Base-by-base conservation (phyloP, 2,888 invertebrate species). In the Cephus nigrinus region DNA sequence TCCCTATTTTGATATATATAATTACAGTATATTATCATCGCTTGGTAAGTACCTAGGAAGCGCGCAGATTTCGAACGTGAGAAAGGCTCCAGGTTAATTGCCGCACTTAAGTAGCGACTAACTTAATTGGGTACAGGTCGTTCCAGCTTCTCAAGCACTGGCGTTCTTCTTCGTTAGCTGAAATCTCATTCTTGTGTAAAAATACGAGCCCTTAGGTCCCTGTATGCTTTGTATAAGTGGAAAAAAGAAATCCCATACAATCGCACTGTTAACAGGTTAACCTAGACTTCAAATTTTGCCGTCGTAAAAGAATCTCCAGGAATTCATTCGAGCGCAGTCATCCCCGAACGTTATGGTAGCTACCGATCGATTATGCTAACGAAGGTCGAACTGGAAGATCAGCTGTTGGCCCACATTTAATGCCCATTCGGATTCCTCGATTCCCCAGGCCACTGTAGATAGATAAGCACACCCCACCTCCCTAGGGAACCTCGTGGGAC, bases 331-430 rank as follows among this genome's bases (percentile, higher is more conserved):
- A 55, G 23, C 55, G 23, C 55, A 55, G 55, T 55, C 55, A 55
- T 55, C 55, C 55, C 23, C 23, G 23, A 55, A 55, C 55, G 55
- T 9, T 23, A 23, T 55, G 55, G 55, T 15, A 23, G 69, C 75
- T 32, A 75, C 69, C 31, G 33, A 40, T 72, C 69, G 80, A 83
- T 83, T 83, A 87, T 86, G 83, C 40, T 86, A 85, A 86, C 87
- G 76, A 75, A 72, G 36, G 88, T 88, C 86, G 87, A 89, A 87
- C 83, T 83, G 82, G 73, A 79, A 79, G 86, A 89, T 89, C 88
- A 88, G 89, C 90, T 88, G 88, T 88, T 90, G 88, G 82, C 87
- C 86, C 82, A 86, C 85, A 86, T 88, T 86, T 87, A 87, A 86
- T 84, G 80, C 83, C 83, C 82, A 83, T 83, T 83, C 83, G 83